Conservation (phyloP, 2,113 vertebrate species). For the Leiothrix lutea region DNA sequence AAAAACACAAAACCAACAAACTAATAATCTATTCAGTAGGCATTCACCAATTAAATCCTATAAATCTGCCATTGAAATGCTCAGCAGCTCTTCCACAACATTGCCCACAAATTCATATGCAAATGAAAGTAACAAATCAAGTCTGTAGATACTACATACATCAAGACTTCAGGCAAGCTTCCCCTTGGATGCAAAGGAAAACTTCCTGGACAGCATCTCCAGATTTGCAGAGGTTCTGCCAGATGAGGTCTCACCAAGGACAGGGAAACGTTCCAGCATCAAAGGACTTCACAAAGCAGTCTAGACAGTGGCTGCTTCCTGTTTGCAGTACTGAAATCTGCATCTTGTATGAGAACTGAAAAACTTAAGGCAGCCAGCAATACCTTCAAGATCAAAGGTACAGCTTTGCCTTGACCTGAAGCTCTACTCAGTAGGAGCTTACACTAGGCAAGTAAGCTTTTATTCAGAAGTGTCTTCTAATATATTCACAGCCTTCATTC, state of each 20-base stretch:
- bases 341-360: neutral
- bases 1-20: rapidly evolving
- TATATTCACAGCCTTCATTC: neutral
- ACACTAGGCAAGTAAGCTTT: neutral
- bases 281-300: neutral
- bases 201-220: neutral
- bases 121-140: neutral
- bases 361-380: neutral
- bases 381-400: neutral
- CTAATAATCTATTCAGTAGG: neutral
- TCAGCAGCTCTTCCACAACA: neutral
- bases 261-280: neutral
- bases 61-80: neutral
- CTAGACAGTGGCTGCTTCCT: neutral
- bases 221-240: neutral
- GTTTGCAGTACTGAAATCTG: neutral
- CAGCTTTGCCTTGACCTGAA: neutral
- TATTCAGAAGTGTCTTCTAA: neutral
- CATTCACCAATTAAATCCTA: neutral
- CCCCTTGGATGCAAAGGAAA: neutral
- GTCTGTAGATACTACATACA: neutral
- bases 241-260: neutral
- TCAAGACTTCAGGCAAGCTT: neutral
- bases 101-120: neutral
- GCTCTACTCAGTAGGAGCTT: neutral